Conservation (phyloP, 2,797 vertebrate genomes). For the Helostoma temminkii region DNA sequence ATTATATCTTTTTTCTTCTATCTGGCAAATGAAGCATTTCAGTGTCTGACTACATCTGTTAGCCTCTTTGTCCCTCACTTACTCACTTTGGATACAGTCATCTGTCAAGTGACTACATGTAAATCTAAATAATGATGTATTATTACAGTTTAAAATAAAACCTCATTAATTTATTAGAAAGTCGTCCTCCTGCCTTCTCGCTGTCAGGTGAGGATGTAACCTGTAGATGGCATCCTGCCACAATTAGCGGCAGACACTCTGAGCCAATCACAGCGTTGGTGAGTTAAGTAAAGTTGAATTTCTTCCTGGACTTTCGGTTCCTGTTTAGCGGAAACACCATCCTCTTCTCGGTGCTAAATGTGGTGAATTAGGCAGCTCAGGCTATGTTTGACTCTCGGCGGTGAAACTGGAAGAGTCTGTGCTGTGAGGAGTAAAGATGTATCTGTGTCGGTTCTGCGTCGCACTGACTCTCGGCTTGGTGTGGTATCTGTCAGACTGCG, state of each 20-base stretch:
- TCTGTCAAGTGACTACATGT: too few species aligned
- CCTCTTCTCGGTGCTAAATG: conserved; percentile 13
- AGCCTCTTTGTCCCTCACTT: too few species aligned
- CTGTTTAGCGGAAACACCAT: not conserved
- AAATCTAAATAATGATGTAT: too few species aligned
- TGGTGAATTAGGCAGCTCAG: not conserved
- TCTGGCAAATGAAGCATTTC: too few species aligned
- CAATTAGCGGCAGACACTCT: conserved; percentile 25
- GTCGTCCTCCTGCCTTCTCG: too few species aligned
- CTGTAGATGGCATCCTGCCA: conserved; percentile 63
- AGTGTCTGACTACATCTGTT: too few species aligned
- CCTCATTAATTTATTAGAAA: too few species aligned
- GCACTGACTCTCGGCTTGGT: conserved; percentile 65
- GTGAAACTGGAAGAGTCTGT: not conserved
- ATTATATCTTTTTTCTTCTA: too few species aligned
- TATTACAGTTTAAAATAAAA: too few species aligned
- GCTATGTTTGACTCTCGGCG: not conserved
- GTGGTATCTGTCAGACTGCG: conserved; percentile 79
- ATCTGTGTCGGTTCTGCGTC: conserved; percentile 64
- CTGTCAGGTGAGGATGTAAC: conserved; percentile 29
- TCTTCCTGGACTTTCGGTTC: conserved; percentile 13
- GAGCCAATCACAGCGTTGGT: conserved; percentile 71
- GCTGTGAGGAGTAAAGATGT: conserved; percentile 70
- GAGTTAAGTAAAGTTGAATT: conserved; percentile 43
- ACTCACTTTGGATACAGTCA: too few species aligned